A percentile compares a stretch with the other conserved stretches of the same genome.
These are phyloP conservation scores for Periophthalmus magnuspinnatus DNA, from an alignment of 2,797 vertebrate species.

Conservation along the genomic window DNA sequence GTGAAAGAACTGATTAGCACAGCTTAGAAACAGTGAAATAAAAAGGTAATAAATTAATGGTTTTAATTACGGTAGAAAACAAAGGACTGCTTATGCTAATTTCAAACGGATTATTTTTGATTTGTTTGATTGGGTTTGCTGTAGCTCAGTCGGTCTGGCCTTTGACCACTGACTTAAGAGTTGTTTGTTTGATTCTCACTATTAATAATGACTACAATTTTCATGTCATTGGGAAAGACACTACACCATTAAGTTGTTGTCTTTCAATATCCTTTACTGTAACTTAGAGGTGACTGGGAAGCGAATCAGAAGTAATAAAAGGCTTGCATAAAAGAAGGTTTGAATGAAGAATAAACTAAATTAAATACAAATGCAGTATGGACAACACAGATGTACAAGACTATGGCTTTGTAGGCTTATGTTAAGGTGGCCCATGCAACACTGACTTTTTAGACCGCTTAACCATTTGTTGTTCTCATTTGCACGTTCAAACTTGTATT, in stretches of 20 bases:
- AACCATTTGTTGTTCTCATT: no score
- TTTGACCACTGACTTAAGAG: neutral
- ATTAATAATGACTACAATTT: neutral
- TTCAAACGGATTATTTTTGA: neutral
- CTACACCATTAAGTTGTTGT: neutral
- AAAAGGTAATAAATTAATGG: slow-evolving; percentile 1
- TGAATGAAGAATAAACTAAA: no score
- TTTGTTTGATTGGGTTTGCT: neutral
- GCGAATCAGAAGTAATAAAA: no score
- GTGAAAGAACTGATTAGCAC: neutral
- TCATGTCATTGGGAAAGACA: neutral
- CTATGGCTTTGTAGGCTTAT: no score
- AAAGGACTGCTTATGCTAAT: neutral
- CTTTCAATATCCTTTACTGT: no score
- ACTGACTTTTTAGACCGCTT: no score
- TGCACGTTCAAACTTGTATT: no score
- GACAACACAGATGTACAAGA: no score
- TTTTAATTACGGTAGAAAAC: neutral
- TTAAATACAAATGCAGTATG: no score
- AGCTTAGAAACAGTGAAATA: neutral
- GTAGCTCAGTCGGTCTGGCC: neutral
- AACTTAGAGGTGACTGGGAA: no score
- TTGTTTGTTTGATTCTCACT: neutral
- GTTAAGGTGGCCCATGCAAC: no score
- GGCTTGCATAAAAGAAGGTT: no score